Evolutionary conservation across 1,140 invertebrate genomes (phyloP).

Genomic region (Drosophila sturtevanti): DNA sequence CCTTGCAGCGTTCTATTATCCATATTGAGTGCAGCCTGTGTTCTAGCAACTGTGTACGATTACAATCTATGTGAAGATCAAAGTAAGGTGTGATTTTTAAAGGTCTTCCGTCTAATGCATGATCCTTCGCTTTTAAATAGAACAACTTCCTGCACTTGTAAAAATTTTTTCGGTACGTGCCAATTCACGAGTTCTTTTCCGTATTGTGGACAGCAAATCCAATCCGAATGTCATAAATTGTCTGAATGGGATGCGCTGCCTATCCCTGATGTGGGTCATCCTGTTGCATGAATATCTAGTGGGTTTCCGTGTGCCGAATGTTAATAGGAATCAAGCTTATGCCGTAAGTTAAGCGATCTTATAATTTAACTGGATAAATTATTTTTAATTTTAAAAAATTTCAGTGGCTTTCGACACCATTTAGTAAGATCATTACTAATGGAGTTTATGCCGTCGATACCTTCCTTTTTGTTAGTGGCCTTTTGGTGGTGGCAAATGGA

Average conservation of each 20-base stretch:
- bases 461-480: conserved; percentile 92
- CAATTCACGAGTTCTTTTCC: conserved; percentile 46
- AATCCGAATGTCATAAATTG: conserved; percentile 56
- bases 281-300: conserved; percentile 84
- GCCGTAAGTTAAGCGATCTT: conserved; percentile 16
- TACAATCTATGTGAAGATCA: conserved; percentile 36
- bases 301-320: conserved; percentile 39
- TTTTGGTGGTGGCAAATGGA: conserved; percentile 86
- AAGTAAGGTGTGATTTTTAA: conserved; percentile 27
- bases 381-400: not conserved
- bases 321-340: conserved; percentile 34
- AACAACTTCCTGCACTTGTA: conserved; percentile 25
- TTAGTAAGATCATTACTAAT: conserved; percentile 84
- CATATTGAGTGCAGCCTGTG: conserved; percentile 17
- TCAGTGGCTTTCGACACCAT: conserved; percentile 81
- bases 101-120: not conserved
- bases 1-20: conserved; percentile 48
- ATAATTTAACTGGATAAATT: not conserved
- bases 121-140: conserved; percentile 11
- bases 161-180: conserved; percentile 51
- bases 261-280: conserved; percentile 87
- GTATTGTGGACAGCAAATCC: conserved; percentile 15
- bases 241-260: conserved; percentile 83
- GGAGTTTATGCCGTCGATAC: conserved; percentile 93
- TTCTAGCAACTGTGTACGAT: conserved; percentile 47